Evolutionary conservation across 2,888 invertebrate genomes (phyloP), one percentile per base, ranked within the genome.

Genomic region (Coelogynopora nodosa): DNA sequence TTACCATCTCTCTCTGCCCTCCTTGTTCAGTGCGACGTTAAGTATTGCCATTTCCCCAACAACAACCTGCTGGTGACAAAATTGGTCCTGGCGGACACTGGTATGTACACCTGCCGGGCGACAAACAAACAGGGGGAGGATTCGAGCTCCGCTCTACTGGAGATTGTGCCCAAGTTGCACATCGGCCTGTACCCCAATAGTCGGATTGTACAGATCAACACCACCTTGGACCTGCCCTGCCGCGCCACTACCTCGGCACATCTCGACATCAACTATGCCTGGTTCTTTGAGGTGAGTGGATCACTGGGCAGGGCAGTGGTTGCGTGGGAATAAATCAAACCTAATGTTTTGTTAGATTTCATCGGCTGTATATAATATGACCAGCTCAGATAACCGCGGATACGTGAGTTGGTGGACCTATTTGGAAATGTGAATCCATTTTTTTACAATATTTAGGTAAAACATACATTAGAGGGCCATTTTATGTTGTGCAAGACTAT

Each of bases 191-290:
- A 13, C n/a, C 87, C 87, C 5, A 29, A 67, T 10, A 84, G 83
- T 30, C 67, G 87, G 26, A 26, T 84, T 18, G 87, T 87, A 0
- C 87, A 84, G 84, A 30, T 87, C 23, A 87, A 87, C 49, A 67
- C 67, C 2, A 86, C 88, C 26, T 87, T 87, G 28, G 31, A 88
- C 88, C 91, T 98, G 74, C 94, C 94, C 89, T 98, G 98, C 90
- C 94, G 94, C 90, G 97, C 97, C 0, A 94, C 94, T 86, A 94
- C 95, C 30, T 96, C 97, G 90, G 94, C 95, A 88, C 93, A 95
- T 89, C 92, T 97, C 67, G 98, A 98, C 90, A 94, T 97, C 28
- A 96, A 97, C 0, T 97, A 96, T 89, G 94, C 95, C 88, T 98
- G 98, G 98, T 95, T 94, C 88, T 95, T 96, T 89, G 93, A 87